Conservation (phyloP, 2,113 vertebrate genomes). For the Casuarius casuarius region DNA sequence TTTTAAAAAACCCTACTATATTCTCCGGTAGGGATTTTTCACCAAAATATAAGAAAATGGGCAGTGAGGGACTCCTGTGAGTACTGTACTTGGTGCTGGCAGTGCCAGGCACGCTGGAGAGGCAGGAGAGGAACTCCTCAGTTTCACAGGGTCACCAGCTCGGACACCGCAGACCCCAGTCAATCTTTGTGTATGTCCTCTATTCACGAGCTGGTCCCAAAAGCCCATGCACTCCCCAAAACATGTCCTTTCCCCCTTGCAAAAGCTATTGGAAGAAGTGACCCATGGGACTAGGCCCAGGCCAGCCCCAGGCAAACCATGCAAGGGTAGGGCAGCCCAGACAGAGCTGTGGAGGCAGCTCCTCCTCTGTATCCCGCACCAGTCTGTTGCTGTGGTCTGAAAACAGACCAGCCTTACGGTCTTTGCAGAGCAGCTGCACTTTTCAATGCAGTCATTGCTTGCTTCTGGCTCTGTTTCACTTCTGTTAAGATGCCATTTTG, state of each 20-base stretch:
- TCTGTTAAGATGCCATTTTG: background rate
- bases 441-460: too few species aligned
- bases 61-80: background rate
- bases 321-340: background rate
- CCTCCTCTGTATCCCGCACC: background rate
- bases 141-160: background rate
- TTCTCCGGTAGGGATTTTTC: background rate
- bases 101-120: background rate
- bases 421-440: too few species aligned
- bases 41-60: slow-evolving; percentile 7
- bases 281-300: background rate
- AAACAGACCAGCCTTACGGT: background rate
- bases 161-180: background rate
- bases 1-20: background rate
- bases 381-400: background rate
- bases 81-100: background rate
- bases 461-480: background rate
- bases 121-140: background rate
- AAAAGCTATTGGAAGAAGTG: background rate
- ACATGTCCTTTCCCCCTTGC: background rate
- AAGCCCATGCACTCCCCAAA: background rate
- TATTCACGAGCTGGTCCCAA: background rate
- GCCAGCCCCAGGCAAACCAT: too few species aligned
- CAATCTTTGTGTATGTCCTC: background rate
- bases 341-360: background rate